Evolutionary conservation across 2,888 invertebrate genomes (phyloP).

Genomic region (Meandrusa payeni): DNA sequence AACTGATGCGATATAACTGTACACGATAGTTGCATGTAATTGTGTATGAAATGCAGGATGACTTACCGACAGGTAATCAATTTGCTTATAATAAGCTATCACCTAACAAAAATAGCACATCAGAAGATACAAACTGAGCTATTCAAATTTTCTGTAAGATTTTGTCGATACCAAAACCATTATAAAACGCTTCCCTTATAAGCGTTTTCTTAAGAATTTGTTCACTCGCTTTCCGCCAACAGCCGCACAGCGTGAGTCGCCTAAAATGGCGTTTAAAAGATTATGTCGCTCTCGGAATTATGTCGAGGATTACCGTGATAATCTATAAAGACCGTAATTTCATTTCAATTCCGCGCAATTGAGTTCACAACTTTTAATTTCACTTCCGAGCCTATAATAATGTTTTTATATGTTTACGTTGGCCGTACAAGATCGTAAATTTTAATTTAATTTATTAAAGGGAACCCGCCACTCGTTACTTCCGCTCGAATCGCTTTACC

Average conservation of each 20-base stretch:
- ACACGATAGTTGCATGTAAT: too few relatives aligned
- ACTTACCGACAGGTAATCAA: too few relatives aligned
- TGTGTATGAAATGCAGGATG: too few relatives aligned
- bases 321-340: constrained; percentile 22
- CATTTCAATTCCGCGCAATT: constrained; percentile 25
- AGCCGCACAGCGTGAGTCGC: background rate
- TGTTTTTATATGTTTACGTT: constrained; percentile 22
- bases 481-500: constrained; percentile 14
- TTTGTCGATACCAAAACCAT: too few relatives aligned
- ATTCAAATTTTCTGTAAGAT: too few relatives aligned
- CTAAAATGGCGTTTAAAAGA: constrained; percentile 15
- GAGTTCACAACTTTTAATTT: constrained; percentile 24
- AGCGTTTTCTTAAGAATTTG: background rate
- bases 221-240: background rate
- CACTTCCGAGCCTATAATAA: constrained; percentile 16
- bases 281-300: constrained; percentile 22
- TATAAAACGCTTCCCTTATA: too few relatives aligned
- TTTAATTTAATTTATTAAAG: constrained; percentile 21
- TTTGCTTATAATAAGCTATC: too few relatives aligned
- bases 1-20: too few relatives aligned
- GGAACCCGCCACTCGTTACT: background rate
- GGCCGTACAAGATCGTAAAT: constrained; percentile 20
- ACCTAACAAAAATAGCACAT: too few relatives aligned
- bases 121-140: too few relatives aligned
- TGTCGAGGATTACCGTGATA: constrained; percentile 22